Percentiles rank a stretch among this genome's conserved stretches.
These are phyloP conservation scores for Eulemur rubriventer DNA, from an alignment of 2,797 vertebrate genomes.

Conservation along the genomic window DNA sequence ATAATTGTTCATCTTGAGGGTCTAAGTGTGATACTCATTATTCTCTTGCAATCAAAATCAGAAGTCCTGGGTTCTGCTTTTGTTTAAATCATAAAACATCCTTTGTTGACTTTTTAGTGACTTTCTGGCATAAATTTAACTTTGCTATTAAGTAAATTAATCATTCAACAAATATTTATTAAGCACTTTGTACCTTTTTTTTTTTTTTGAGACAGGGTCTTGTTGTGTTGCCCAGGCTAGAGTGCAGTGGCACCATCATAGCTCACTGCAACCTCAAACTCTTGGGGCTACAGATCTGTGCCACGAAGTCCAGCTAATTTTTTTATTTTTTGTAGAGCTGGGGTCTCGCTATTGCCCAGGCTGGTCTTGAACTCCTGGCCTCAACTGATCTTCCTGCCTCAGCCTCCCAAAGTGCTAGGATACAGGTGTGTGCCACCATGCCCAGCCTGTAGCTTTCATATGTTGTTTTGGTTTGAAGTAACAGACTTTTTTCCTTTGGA, in stretches of 20 bases:
- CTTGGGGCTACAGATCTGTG: too few species aligned
- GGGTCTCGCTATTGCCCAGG: neutral
- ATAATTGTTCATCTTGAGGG: neutral
- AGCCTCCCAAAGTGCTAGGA: neutral
- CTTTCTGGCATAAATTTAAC: neutral
- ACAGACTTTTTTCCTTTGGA: neutral
- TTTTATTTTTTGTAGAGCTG: neutral
- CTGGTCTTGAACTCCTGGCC: neutral
- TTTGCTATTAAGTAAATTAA: neutral
- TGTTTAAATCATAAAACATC: neutral
- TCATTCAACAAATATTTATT: neutral
- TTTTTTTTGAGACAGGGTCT: too few species aligned
- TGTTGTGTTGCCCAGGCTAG: too few species aligned
- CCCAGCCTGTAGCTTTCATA: neutral
- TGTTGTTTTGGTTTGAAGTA: neutral
- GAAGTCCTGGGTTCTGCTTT: neutral
- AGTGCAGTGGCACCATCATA: too few species aligned
- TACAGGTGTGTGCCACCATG: neutral
- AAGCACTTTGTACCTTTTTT: neutral
- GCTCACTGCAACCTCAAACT: too few species aligned
- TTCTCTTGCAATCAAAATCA: neutral
- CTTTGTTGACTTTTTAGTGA: neutral
- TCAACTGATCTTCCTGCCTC: neutral
- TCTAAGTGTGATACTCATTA: neutral
- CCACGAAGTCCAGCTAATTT: neutral